Evolutionary conservation across 1,140 invertebrate genomes (phyloP).

Genomic region (Pygmarrhopalites habei): DNA sequence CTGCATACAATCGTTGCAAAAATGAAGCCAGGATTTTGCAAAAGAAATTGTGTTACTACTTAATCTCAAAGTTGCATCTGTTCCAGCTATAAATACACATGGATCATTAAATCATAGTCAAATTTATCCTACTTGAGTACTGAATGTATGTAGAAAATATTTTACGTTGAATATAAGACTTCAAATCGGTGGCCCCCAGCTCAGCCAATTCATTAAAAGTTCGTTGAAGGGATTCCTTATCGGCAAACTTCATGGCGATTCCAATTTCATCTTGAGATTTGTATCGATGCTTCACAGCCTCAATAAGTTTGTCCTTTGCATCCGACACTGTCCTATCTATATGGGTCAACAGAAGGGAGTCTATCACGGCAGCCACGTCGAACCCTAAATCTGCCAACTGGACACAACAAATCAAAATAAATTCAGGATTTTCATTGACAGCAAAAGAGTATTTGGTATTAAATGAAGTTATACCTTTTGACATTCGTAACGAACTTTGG

Average conservation of each 20-base stretch:
- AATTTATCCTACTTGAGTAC: too few species aligned
- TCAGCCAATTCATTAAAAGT: slow-evolving; percentile 53
- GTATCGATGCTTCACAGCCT: slow-evolving; percentile 56
- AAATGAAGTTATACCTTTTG: slow-evolving; percentile 57
- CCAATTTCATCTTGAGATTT: slow-evolving; percentile 63
- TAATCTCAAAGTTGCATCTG: slow-evolving; percentile 55
- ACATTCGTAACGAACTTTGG: slow-evolving; percentile 66
- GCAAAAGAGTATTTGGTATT: background rate
- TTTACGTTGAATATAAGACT: slow-evolving; percentile 50
- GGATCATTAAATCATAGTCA: too few species aligned
- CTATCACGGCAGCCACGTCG: slow-evolving; percentile 75
- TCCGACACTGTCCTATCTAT: slow-evolving; percentile 57
- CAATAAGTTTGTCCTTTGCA: slow-evolving; percentile 63
- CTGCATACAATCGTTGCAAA: slow-evolving; percentile 61
- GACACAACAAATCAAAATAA: slow-evolving; percentile 37
- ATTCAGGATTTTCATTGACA: background rate
- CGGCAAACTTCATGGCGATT: slow-evolving; percentile 60
- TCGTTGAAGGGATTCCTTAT: slow-evolving; percentile 49
- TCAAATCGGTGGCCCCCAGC: slow-evolving; percentile 49
- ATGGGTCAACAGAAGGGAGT: slow-evolving; percentile 64
- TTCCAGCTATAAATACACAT: too few species aligned
- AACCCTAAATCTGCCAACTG: slow-evolving; percentile 64
- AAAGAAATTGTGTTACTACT: slow-evolving; percentile 65
- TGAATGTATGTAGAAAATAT: too few species aligned
- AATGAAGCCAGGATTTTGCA: slow-evolving; percentile 56